Base-by-base conservation (phyloP, 1,140 invertebrate species). In the Eueides isabella region DNA sequence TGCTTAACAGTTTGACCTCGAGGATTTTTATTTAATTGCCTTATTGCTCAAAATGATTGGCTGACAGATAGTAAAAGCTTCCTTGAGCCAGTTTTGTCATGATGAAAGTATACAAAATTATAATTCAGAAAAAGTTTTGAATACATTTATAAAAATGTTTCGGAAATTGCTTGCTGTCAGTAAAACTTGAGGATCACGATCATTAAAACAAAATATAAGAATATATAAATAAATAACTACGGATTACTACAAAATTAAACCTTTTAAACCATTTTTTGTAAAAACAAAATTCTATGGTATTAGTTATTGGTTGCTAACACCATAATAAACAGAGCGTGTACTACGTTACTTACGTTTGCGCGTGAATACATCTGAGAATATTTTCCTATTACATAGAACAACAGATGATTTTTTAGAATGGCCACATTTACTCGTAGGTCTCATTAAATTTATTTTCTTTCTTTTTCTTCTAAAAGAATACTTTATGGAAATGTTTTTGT, bases 11-110 rank as follows among this genome's bases (percentile, higher is more conserved):
- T 12, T 26, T 6, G 48, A 55, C 48, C 48, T 55, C 19, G 48
- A 5, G 19, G 19, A 55, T 55, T 55, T 55, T 55, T 26, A 55
- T 55, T 55, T 14, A 23, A 26, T 23, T 55, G 48, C 48, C n/a
- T 55, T 26, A 55, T 55, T 55, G 48, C 19, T 55, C 11, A 26
- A 19, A 44, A 44, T 44, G 41, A 44, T 44, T 44, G n/a, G 41
- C 19, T 44, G 41, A n/a, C 48, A 26, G 5, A 23, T 26, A 23
- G 19, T 55, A 55, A 55, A 55, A 55, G 48, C 48, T 55, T 55
- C 48, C 48, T 55, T 55, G 48, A 55, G 9, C 48, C n/a, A 9
- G 19, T 55, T 55, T 55, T 55, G 48, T 55, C 19, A 26, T 55
- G 19, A 55, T 26, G 48, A 55, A 55, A 55, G 23, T 9, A 55